phyloP scores from a whole-genome alignment of 1,140 invertebrate genomes.

The Tenebrio molitor region DNA sequence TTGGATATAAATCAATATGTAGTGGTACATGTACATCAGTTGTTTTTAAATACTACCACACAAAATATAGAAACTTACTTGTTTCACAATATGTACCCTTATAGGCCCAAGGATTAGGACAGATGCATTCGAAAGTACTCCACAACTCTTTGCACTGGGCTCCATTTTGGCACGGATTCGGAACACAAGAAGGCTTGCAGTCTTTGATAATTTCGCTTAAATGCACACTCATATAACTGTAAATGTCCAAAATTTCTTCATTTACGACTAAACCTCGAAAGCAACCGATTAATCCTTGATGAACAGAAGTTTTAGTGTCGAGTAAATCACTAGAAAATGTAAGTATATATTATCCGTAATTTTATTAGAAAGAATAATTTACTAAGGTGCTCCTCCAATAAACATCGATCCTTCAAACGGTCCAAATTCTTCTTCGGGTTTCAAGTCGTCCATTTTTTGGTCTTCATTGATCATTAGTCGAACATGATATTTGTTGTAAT shows the following conservation, averaged over 20 bases:
- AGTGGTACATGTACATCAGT: too few relatives aligned
- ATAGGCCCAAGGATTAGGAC: slow-evolving; percentile 92
- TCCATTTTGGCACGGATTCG: slow-evolving; percentile 93
- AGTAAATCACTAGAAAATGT: slow-evolving; percentile 78
- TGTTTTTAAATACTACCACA: too few relatives aligned
- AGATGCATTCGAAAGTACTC: slow-evolving; percentile 92
- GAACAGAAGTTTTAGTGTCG: slow-evolving; percentile 81
- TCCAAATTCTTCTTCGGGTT: slow-evolving; percentile 89
- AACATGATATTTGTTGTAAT: slow-evolving; percentile 95
- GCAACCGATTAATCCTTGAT: slow-evolving; percentile 92
- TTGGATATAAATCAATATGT: background rate
- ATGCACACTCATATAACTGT: slow-evolving; percentile 94
- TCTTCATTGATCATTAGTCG: slow-evolving; percentile 93
- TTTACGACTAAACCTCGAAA: slow-evolving; percentile 93
- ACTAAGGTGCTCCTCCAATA: slow-evolving; percentile 91
- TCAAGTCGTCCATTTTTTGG: slow-evolving; percentile 87
- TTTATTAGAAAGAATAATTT: slow-evolving; percentile 58
- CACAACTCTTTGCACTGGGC: slow-evolving; percentile 92
- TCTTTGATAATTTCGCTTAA: slow-evolving; percentile 91
- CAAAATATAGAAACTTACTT: slow-evolving; percentile 81
- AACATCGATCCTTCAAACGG: slow-evolving; percentile 94
- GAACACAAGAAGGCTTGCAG: slow-evolving; percentile 93
- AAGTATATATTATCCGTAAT: too few relatives aligned
- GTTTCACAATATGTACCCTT: slow-evolving; percentile 89
- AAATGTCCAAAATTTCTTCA: slow-evolving; percentile 90